Evolutionary conservation across 2,797 vertebrate genomes (phyloP).

Genomic region (Cottoperca gobio): DNA sequence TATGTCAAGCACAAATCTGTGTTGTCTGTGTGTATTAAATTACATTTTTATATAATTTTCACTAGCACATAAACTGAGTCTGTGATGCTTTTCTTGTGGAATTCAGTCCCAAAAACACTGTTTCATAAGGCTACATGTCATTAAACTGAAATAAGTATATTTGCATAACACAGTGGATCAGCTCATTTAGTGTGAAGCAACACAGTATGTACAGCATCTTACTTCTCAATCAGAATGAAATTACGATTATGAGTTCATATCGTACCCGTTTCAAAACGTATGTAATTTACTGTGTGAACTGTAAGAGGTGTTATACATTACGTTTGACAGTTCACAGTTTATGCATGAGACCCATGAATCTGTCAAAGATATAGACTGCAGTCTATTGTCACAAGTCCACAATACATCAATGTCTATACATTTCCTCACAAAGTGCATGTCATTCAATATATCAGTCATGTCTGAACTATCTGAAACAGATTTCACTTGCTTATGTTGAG

Average conservation of each 20-base stretch:
- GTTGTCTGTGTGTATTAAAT: background rate
- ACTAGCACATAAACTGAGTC: too few relatives aligned
- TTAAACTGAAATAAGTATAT: background rate
- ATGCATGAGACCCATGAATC: background rate
- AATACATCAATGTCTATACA: background rate
- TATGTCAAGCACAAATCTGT: background rate
- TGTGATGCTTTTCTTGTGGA: background rate
- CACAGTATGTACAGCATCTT: background rate
- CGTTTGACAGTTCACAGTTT: background rate
- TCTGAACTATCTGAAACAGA: background rate
- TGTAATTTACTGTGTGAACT: background rate
- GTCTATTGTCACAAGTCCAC: too few relatives aligned
- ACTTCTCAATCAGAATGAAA: background rate
- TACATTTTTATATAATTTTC: background rate
- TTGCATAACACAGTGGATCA: background rate
- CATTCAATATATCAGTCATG: background rate
- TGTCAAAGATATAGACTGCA: too few relatives aligned
- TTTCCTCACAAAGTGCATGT: background rate
- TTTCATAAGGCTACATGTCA: background rate
- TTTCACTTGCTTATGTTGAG: conserved; percentile 1
- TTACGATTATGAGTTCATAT: background rate
- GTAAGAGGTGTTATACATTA: background rate
- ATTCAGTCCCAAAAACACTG: background rate
- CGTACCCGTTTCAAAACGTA: background rate
- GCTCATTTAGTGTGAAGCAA: background rate